Percentiles rank a stretch among this genome's conserved stretches.
phyloP scores from a whole-genome alignment of 2,888 invertebrate genomes.

The Empis stercorea region DNA sequence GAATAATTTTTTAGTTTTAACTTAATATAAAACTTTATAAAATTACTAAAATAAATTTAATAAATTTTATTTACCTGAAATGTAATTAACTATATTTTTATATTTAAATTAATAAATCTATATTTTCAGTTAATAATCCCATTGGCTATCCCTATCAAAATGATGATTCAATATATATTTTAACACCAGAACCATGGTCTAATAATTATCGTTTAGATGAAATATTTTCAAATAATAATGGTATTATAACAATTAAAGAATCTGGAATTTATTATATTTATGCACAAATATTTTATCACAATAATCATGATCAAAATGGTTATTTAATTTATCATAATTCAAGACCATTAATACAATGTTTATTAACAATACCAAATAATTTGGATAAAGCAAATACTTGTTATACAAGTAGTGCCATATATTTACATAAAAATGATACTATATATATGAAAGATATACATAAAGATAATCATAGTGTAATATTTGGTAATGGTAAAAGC shows the following conservation, averaged over 20 bases:
- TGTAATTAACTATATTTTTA: too few species aligned
- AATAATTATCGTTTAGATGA: constrained; percentile 44
- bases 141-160: too few species aligned
- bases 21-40: too few species aligned
- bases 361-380: constrained; percentile 48
- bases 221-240: constrained; percentile 47
- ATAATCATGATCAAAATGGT: constrained; percentile 62
- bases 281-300: constrained; percentile 67
- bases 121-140: too few species aligned
- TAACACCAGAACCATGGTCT: constrained; percentile 41
- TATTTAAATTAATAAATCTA: too few species aligned
- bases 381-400: constrained; percentile 57
- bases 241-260: constrained; percentile 53
- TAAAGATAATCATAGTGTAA: constrained; percentile 22
- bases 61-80: too few species aligned
- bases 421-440: constrained; percentile 49
- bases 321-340: constrained; percentile 55
- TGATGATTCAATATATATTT: not conserved
- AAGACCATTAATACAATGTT: constrained; percentile 58
- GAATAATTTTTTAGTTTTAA: too few species aligned
- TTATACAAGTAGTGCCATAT: constrained; percentile 55
- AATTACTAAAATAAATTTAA: too few species aligned
- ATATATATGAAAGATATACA: constrained; percentile 55
- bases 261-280: constrained; percentile 65
- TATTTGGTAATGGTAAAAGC: constrained; percentile 54